phyloP scores from a whole-genome alignment of 2,113 vertebrate species.

The Microcebus murinus region DNA sequence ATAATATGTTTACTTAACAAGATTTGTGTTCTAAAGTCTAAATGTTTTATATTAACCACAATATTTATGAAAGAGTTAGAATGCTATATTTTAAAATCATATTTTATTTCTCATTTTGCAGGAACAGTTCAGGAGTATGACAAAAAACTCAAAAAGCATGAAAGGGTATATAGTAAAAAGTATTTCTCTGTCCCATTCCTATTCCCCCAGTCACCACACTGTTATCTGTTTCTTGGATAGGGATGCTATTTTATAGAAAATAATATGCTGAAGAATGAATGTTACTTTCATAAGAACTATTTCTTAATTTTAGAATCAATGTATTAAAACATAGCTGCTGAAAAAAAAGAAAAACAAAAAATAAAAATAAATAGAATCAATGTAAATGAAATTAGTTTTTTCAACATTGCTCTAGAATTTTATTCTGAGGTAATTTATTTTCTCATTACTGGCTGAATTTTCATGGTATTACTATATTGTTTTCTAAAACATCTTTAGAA shows the following conservation, averaged over 20 bases:
- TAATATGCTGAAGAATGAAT: slow-evolving; percentile 24
- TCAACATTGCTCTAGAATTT: background rate
- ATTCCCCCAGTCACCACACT: background rate
- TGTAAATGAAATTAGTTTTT: slow-evolving; percentile 16
- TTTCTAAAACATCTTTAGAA: slow-evolving; percentile 12
- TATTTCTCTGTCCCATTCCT: background rate
- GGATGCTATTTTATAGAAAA: slow-evolving; percentile 8
- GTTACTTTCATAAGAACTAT: slow-evolving; percentile 19
- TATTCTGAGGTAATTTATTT: background rate
- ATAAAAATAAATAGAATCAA: background rate
- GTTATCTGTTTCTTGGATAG: background rate
- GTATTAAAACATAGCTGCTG: background rate
- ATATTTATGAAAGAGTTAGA: background rate
- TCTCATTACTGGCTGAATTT: background rate
- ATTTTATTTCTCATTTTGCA: slow-evolving; percentile 39
- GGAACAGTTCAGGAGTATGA: background rate
- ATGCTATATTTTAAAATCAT: background rate
- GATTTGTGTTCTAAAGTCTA: background rate
- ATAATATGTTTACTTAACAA: background rate
- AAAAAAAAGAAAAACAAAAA: too few species aligned
- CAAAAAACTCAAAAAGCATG: background rate
- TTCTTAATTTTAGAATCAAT: slow-evolving; percentile 50
- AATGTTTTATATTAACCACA: background rate
- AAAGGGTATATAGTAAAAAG: background rate
- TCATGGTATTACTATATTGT: background rate